These are phyloP conservation scores for Labeo rohita DNA, from an alignment of 2,113 vertebrate genomes.

Conservation along the genomic window DNA sequence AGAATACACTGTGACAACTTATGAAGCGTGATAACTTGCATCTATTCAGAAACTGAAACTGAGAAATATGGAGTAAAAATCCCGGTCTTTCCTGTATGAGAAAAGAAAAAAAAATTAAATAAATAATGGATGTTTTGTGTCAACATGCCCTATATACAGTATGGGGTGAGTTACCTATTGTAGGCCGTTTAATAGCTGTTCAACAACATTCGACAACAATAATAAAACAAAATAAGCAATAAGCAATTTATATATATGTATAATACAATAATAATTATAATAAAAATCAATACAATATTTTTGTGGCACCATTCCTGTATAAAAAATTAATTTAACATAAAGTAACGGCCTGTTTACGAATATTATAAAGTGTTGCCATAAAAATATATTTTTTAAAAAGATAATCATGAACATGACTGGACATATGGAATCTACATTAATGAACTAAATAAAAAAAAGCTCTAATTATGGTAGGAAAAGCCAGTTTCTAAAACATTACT, in stretches of 20 bases:
- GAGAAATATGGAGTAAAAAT: background rate
- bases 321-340: background rate
- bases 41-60: background rate
- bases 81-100: no score
- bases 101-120: no score
- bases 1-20: background rate
- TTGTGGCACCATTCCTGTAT: no score
- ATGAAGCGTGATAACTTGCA: background rate
- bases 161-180: no score
- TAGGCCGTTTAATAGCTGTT: no score
- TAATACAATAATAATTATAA: no score
- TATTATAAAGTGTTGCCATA: background rate
- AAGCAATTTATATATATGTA: no score
- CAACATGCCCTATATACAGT: no score
- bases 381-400: background rate
- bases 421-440: background rate
- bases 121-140: no score
- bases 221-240: no score
- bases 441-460: background rate
- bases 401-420: background rate
- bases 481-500: background rate
- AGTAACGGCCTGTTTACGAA: background rate
- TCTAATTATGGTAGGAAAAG: background rate
- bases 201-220: no score
- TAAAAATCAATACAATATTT: no score